Percentiles rank a stretch among this genome's conserved stretches.
phyloP scores from a whole-genome alignment of 23 tunicate species.

The Botrylloides violaceus region DNA sequence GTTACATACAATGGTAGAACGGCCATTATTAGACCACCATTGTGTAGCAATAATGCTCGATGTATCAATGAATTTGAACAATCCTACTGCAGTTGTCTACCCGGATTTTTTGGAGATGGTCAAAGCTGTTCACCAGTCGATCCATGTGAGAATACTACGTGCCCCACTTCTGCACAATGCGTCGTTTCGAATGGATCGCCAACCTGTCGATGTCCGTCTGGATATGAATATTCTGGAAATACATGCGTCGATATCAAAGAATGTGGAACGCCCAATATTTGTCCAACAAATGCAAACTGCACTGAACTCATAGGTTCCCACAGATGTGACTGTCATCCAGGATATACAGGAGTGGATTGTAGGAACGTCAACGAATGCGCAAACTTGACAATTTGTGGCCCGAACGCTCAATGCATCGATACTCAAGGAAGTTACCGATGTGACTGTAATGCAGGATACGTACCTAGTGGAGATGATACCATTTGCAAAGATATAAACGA shows the following conservation, averaged over 20 bases:
- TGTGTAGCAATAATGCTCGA: slow-evolving; percentile 17
- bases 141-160: slow-evolving; percentile 19
- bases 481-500: slow-evolving; percentile 28
- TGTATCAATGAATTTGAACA: neutral
- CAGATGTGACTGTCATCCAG: neutral
- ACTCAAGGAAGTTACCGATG: slow-evolving; percentile 12
- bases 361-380: neutral
- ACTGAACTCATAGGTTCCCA: neutral
- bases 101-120: neutral
- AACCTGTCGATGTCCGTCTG: slow-evolving; percentile 6
- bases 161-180: slow-evolving; percentile 24
- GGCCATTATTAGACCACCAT: neutral
- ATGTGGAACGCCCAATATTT: neutral
- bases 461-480: neutral
- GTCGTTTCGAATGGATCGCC: slow-evolving; percentile 4
- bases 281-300: neutral
- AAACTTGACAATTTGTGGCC: neutral
- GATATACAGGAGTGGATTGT: neutral
- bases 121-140: slow-evolving; percentile 23
- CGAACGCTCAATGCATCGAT: neutral
- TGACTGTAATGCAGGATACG: slow-evolving; percentile 12
- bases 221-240: slow-evolving; percentile 3
- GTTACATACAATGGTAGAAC: neutral
- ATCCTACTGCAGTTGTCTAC: neutral
- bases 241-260: neutral